These are phyloP conservation scores for Natator depressus DNA, from an alignment of 2,113 vertebrate species.

Conservation along the genomic window DNA sequence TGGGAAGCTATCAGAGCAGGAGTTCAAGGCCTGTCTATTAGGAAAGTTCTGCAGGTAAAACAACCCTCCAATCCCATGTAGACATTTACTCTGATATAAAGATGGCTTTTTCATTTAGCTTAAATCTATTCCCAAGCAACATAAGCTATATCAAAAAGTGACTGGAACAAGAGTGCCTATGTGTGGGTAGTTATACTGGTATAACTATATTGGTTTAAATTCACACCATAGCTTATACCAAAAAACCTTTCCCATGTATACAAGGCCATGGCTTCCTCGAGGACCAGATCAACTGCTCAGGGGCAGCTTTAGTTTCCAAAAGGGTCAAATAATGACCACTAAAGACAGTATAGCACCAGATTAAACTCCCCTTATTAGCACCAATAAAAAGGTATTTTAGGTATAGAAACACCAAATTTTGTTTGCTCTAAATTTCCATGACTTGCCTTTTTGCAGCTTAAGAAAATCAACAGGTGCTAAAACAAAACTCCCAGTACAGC, in stretches of 20 bases:
- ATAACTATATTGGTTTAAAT: background rate
- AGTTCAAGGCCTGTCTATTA: background rate
- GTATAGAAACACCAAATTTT: background rate
- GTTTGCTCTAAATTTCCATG: background rate
- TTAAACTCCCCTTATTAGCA: background rate
- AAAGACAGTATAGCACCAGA: background rate
- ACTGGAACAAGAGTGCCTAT: background rate
- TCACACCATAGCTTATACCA: background rate
- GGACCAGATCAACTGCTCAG: background rate
- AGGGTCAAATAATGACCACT: background rate
- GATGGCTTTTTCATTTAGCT: background rate
- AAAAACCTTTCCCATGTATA: background rate
- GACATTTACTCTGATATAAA: background rate
- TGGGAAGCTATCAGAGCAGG: background rate
- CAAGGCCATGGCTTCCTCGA: background rate
- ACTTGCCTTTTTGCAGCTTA: slow-evolving; percentile 8
- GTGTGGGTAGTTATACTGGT: background rate
- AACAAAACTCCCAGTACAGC: background rate
- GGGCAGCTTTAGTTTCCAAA: background rate
- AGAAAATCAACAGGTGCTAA: slow-evolving; percentile 4
- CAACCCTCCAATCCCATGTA: background rate
- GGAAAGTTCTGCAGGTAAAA: background rate
- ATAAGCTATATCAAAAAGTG: background rate
- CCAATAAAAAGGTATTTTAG: background rate
- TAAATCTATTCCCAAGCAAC: background rate